Evolutionary conservation across 2,113 vertebrate species (phyloP).

Genomic region (Cynoglossus semilaevis): DNA sequence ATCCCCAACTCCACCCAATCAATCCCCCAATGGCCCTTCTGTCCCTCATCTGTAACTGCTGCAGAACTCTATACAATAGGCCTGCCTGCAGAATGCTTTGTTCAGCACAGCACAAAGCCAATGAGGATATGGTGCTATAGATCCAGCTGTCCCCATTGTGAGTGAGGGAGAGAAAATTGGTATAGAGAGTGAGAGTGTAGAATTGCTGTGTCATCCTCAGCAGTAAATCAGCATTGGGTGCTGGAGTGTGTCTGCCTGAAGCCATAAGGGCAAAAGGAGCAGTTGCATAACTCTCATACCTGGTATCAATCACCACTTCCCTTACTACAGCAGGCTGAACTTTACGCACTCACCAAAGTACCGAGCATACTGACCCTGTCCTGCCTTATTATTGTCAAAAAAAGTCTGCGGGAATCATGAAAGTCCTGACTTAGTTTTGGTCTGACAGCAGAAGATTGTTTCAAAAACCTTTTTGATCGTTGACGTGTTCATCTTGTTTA

Average conservation of each 20-base stretch:
- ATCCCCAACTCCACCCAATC: conserved; percentile 40
- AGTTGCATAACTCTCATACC: conserved; percentile 70
- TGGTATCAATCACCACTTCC: conserved; percentile 55
- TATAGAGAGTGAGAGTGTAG: conserved; percentile 56
- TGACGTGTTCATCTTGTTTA: background rate
- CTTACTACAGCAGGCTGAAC: conserved; percentile 25
- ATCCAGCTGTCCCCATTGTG: conserved; percentile 68
- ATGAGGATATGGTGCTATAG: conserved; percentile 64
- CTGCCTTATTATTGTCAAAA: conserved; percentile 16
- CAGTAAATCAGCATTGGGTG: conserved; percentile 71
- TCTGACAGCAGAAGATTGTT: too few species aligned
- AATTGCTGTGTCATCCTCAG: conserved; percentile 77
- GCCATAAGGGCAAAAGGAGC: conserved; percentile 64
- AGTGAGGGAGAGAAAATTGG: conserved; percentile 56
- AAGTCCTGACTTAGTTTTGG: too few species aligned
- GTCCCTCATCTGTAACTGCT: conserved; percentile 62
- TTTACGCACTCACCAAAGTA: conserved; percentile 18
- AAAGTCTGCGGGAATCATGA: too few species aligned
- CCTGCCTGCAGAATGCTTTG: conserved; percentile 66
- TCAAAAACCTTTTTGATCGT: background rate
- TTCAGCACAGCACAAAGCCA: conserved; percentile 74
- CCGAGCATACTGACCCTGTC: conserved; percentile 21
- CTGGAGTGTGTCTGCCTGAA: conserved; percentile 60
- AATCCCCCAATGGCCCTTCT: conserved; percentile 41
- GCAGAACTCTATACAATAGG: conserved; percentile 68